Evolutionary conservation across 2,797 vertebrate species (phyloP).

Genomic region (Taenioides sp.): DNA sequence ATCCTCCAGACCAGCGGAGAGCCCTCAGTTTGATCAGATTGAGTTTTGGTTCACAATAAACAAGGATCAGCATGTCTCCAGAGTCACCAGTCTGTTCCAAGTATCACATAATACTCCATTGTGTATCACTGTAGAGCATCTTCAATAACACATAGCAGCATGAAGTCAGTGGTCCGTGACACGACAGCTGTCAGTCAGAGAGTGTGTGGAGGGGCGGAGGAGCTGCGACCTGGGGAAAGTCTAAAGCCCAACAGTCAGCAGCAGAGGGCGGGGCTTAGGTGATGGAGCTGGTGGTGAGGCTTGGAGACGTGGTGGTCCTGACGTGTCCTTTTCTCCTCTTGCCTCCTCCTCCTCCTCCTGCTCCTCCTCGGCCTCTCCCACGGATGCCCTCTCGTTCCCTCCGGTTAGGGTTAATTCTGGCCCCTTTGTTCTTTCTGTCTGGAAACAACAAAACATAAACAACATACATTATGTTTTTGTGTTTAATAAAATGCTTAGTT

Average conservation of each 20-base stretch:
- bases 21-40: slow-evolving; percentile 38
- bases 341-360: slow-evolving; percentile 58
- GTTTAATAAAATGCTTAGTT: neutral
- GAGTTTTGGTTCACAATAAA: slow-evolving; percentile 30
- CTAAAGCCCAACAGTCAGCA: slow-evolving; percentile 25
- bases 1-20: slow-evolving; percentile 42
- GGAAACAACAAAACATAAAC: slow-evolving; percentile 47
- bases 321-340: slow-evolving; percentile 84
- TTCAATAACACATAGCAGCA: slow-evolving; percentile 83
- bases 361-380: slow-evolving; percentile 47
- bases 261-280: slow-evolving; percentile 70
- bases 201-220: slow-evolving; percentile 5
- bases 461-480: neutral
- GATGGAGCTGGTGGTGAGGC: slow-evolving; percentile 75
- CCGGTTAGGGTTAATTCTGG: slow-evolving; percentile 61
- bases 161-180: slow-evolving; percentile 67
- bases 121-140: slow-evolving; percentile 79
- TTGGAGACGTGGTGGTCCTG: slow-evolving; percentile 71
- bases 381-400: slow-evolving; percentile 65
- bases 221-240: slow-evolving; percentile 35
- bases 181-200: slow-evolving; percentile 38
- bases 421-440: slow-evolving; percentile 77
- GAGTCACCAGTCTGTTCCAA: slow-evolving; percentile 45
- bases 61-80: slow-evolving; percentile 35
- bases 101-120: slow-evolving; percentile 30